Evolutionary conservation across 2,797 vertebrate species (phyloP), one percentile per base, ranked within the genome.

Genomic region (Amblyraja radiata): DNA sequence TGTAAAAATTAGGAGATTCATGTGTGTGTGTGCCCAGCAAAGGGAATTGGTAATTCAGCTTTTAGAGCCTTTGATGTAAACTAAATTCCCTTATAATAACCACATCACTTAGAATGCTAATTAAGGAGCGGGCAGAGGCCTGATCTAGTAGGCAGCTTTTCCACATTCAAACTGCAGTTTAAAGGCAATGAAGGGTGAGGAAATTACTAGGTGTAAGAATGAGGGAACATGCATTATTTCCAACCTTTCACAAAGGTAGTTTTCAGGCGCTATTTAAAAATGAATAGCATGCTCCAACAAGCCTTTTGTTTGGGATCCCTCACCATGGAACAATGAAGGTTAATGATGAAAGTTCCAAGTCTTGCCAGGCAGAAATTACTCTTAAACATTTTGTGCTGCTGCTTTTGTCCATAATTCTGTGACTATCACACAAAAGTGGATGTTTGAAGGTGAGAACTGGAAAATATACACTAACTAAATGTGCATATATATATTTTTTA

Each of bases 1-100:
- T 94, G 88, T 93, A 93, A 90, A 93, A 93, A 93, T 93, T 78
- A 93, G 93, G 93, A 93, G 93, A 94, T 94, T 94, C 88, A 92
- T 94, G 94, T 94, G 94, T 96, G 93, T 95, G 93, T 95, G 95
- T 93, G 93, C 94, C 94, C 94, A 94, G 94, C 95, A 95, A 95
- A 93, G 36, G 93, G 80, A 93, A 93, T 94, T 94, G 95, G 94
- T 86, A 93, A 93, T 95, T 95, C 94, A 94, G 94, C 94, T 94
- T 94, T 94, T 94, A 94, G 94, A 95, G 93, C 93, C 94, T 95
- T 95, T 95, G 94, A 94, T 94, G 94, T 94, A 94, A 95, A 95
- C 94, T 94, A 94, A 94, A 95, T 90, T 94, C 94, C 73, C 81
- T 94, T 86, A 94, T 93, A 93, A 91, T 94, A 93, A 94, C 94